These are phyloP conservation scores for Drosophila monieri DNA, from an alignment of 2,888 invertebrate species.

Conservation along the genomic window DNA sequence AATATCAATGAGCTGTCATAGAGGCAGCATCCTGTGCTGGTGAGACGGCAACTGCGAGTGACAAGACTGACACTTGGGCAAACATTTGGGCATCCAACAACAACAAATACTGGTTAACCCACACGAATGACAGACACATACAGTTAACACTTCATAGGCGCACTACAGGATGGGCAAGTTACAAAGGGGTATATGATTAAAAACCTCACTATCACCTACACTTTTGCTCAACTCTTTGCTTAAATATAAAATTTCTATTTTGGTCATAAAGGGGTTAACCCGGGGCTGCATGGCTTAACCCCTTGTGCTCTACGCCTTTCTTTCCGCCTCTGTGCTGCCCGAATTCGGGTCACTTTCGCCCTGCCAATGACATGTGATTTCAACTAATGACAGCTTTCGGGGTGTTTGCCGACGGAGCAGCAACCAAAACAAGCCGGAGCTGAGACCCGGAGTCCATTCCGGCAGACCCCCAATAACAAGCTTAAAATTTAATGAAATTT, in stretches of 20 bases:
- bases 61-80: slow-evolving; percentile 75
- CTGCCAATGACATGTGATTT: slow-evolving; percentile 77
- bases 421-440: slow-evolving; percentile 16
- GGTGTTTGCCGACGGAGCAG: slow-evolving; percentile 40
- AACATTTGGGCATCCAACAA: slow-evolving; percentile 65
- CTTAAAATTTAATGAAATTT: slow-evolving; percentile 68
- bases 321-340: slow-evolving; percentile 19
- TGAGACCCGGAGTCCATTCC: slow-evolving; percentile 4
- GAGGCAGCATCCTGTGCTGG: slow-evolving; percentile 39
- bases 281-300: background rate
- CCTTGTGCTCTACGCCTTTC: slow-evolving; percentile 16
- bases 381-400: slow-evolving; percentile 73
- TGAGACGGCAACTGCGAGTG: slow-evolving; percentile 52
- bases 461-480: slow-evolving; percentile 40
- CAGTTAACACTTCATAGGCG: slow-evolving; percentile 31
- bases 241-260: slow-evolving; percentile 16
- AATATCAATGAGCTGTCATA: slow-evolving; percentile 78
- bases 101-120: slow-evolving; percentile 27
- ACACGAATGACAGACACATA: slow-evolving; percentile 4
- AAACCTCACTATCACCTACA: no score
- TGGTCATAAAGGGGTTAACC: background rate
- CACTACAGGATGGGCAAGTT: background rate
- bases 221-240: background rate
- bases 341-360: slow-evolving; percentile 57
- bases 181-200: background rate